Conservation (phyloP, 2,797 vertebrate species). For the Phataginus tricuspis region DNA sequence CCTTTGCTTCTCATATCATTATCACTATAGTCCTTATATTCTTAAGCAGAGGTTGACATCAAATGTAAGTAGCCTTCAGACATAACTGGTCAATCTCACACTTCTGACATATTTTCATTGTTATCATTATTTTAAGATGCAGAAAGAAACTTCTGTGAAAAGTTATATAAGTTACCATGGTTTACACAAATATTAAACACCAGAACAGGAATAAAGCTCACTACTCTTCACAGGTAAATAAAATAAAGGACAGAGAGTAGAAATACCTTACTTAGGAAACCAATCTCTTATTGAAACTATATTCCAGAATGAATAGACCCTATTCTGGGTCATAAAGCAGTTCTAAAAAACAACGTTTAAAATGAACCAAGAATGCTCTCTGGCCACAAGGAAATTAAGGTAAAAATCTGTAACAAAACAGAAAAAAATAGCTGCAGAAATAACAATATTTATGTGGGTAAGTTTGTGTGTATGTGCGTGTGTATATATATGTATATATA, state of each 20-base stretch:
- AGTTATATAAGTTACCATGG: background rate
- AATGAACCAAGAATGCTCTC: background rate
- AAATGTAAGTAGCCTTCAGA: background rate
- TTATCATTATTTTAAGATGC: background rate
- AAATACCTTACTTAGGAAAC: background rate
- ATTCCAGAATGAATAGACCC: background rate
- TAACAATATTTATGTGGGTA: background rate
- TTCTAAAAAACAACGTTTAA: background rate
- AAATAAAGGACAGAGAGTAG: background rate
- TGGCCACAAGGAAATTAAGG: background rate
- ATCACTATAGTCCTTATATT: background rate
- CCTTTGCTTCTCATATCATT: background rate
- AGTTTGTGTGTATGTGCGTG: background rate
- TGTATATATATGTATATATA: background rate
- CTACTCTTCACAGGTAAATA: background rate
- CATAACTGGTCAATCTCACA: background rate
- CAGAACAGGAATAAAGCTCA: background rate
- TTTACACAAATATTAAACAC: background rate
- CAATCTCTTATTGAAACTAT: background rate
- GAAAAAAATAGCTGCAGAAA: background rate
- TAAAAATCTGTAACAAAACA: background rate
- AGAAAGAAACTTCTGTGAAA: background rate
- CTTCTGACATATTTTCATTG: background rate
- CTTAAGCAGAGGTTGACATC: background rate
- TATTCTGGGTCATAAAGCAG: background rate